Evolutionary conservation across 1,140 invertebrate genomes (phyloP).

Genomic region (Drosophila nigrodunni): DNA sequence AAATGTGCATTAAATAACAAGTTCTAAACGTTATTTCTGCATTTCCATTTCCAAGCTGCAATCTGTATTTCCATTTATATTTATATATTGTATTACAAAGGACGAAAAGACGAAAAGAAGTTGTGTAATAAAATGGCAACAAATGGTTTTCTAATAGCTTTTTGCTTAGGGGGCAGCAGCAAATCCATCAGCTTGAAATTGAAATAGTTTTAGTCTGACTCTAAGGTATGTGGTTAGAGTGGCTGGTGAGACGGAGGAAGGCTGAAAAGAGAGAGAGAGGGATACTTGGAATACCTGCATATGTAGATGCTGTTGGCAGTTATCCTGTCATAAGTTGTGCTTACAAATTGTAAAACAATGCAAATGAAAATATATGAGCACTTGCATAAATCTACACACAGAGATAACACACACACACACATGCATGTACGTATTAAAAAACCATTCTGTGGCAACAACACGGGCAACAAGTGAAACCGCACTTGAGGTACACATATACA

Average conservation of each 20-base stretch:
- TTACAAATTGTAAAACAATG: slow-evolving; percentile 83
- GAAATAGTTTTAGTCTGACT: slow-evolving; percentile 55
- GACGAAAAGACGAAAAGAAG: slow-evolving; percentile 9
- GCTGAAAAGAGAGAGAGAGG: not conserved
- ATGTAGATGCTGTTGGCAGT: slow-evolving; percentile 48
- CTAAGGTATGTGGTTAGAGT: not conserved
- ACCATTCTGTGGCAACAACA: slow-evolving; percentile 38
- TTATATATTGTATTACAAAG: slow-evolving; percentile 40
- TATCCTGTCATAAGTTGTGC: slow-evolving; percentile 82
- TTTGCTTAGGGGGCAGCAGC: slow-evolving; percentile 38
- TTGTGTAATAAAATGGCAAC: slow-evolving; percentile 15
- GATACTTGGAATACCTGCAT: slow-evolving; percentile 13
- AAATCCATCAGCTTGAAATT: slow-evolving; percentile 69
- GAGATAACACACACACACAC: slow-evolving; percentile 24
- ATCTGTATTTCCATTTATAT: slow-evolving; percentile 5
- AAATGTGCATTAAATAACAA: slow-evolving; percentile 43
- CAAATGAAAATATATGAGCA: slow-evolving; percentile 70
- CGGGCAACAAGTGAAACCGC: slow-evolving; percentile 79
- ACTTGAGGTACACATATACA: slow-evolving; percentile 38
- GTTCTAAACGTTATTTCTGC: slow-evolving; percentile 22
- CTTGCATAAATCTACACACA: slow-evolving; percentile 45
- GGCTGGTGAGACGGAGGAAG: not conserved
- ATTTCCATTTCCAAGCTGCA: slow-evolving; percentile 5
- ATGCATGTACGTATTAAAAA: slow-evolving; percentile 35
- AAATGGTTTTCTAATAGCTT: slow-evolving; percentile 79